Evolutionary conservation across 2,888 invertebrate genomes (phyloP), one percentile per base, ranked within the genome.

Genomic region (Pollenia angustigena): DNA sequence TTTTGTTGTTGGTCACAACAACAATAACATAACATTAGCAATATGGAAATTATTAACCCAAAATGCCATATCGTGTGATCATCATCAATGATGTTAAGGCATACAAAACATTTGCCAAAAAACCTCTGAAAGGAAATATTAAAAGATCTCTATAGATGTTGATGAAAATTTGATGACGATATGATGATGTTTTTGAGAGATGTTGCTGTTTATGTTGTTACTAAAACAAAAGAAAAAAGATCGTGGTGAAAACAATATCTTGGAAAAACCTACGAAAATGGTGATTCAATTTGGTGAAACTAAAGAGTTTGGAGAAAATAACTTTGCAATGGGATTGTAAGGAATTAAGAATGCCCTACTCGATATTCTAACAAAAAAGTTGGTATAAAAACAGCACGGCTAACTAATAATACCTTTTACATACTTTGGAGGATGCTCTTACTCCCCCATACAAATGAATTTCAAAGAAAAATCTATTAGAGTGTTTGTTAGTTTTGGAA

Each of bases 31-130:
- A 88, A 84, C 88, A 83, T 87, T 87, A 87, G 87, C 87, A 87
- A 85, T 88, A 92, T 91, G 92, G 92, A 92, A 92, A 91, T 90
- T 92, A 91, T 92, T 90, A 91, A 89, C 81, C 86, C 85, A 87
- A 83, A 85, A 85, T 85, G 76, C 89, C 90, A 91, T 92, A 92
- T 91, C 92, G 92, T 91, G 91, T 91, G 91, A 92, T 92, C 91
- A 91, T 91, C 92, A 92, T 80, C 81, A 68, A 71, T 82, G 83
- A 86, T 86, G 80, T 81, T 58, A 66, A 79, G 72, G 42, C 60
- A 62, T 75, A 52, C 4, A 64, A 56, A 72, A 68, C 75, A 78
- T 40, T 18, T 12, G 44, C 44, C 50, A 48, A 32, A 18, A 68
- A 32, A 44, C 14, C 23, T 16, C 4, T 8, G 18, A 23, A 54